Evolutionary conservation across 2,113 vertebrate genomes (phyloP), one percentile per base, ranked within the genome.

Genomic region (Ursus arctos): DNA sequence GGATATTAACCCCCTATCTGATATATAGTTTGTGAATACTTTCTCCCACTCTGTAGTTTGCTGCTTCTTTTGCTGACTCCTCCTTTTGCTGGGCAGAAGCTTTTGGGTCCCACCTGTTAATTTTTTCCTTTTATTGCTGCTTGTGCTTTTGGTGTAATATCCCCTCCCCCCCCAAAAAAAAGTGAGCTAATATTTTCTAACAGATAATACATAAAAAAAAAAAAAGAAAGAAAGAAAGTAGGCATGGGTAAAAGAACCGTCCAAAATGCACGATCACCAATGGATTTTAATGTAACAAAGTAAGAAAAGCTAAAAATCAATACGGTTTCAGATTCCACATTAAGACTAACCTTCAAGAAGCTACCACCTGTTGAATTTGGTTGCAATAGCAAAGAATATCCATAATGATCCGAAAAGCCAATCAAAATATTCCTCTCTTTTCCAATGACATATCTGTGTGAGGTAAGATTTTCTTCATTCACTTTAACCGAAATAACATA

Each of bases 401-500:
- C 51, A 91, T 40, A 88, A 84, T 61, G 77, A 80, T 89, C 79
- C 96, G 74, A 63, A 95, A 97, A 89, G 61, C 36, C 69, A 90
- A 95, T 92, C 90, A 80, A 92, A 95, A 65, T 51, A 57, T 53
- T 74, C 51, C 57, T 94, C 43, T 51, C 9, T 80, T 92, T 94
- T 94, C 92, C 74, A 95, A 47, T 55, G 81, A 81, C 4, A 7
- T 88, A 67, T 91, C 85, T 95, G 9, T 36, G 31, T 65, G 80
- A 92, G n/a, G 47, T 83, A 92, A 87, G 83, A 76, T 76, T 87
- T 91, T 89, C 79, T 89, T 95, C 36, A 55, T 80, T 71, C 86
- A 69, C n/a, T 88, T 93, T 61, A 93, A 59, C 79, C 84, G 82
- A 94, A 97, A 95, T 82, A 95, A 92, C 65, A 83, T 43, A 86